Evolutionary conservation across 2,113 vertebrate species (phyloP), one percentile per base, ranked within the genome.

Genomic region (Daubentonia madagascariensis): DNA sequence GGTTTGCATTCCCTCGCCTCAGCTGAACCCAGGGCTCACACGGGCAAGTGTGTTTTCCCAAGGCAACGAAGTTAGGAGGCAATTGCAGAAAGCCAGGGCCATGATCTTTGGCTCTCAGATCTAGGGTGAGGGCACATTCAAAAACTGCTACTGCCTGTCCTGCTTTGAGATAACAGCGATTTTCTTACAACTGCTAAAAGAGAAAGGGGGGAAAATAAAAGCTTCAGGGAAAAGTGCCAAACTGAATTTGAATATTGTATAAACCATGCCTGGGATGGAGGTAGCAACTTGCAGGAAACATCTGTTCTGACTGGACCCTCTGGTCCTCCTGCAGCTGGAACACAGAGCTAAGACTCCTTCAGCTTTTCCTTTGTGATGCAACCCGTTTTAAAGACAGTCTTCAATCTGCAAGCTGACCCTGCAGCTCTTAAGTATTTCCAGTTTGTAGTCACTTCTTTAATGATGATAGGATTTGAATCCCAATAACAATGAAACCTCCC

Each of bases 261-360:
- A 97, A 97, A 96, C 98, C 75, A 72, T 1, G 98, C 52, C 87
- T 96, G 97, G 97, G 97, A 95, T 97, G 97, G 97, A 98, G 98
- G 95, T 97, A 97, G 97, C 91, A 80, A 97, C 97, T 96, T 90
- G 90, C 93, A 97, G 92, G 96, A 97, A 98, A 97, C 98, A 98
- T 97, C 98, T 98, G 98, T 98, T 98, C 97, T 78, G 81, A 43
- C 97, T 87, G 98, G 98, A 97, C 97, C 97, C 97, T 96, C 96
- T 37, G 75, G 84, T 97, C 94, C 94, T 88, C 85, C 86, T 85
- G 98, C 97, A 98, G 97, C 97, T 96, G 95, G 96, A 97, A 84
- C 81, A 5, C 85, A 95, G 91, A 95, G 97, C 97, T 93, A 57
- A 92, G 97, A 88, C 96, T 88, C 80, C 96, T 94, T 63, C 75